A percentile compares a stretch with the other conserved stretches of the same genome.
Conservation (phyloP, 2,797 vertebrate genomes). For the Onychomys torridus region DNA sequence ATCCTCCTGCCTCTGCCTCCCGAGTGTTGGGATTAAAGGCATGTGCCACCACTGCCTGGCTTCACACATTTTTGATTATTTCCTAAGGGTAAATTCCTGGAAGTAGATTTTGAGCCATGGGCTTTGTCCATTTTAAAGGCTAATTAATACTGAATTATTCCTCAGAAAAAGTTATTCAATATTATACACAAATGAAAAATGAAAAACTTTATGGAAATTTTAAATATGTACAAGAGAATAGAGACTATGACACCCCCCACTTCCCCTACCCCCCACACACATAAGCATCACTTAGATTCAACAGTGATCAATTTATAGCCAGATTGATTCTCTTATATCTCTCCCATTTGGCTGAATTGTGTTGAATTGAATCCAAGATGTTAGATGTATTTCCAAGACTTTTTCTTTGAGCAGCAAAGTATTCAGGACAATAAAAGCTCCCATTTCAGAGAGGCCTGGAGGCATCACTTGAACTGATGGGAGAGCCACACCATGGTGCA, state of each 20-base stretch:
- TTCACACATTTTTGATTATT: constrained; percentile 55
- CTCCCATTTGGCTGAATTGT: neutral
- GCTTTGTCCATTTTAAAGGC: constrained; percentile 70
- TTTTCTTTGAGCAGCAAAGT: neutral
- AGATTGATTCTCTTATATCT: neutral
- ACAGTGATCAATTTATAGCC: neutral
- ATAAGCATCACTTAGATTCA: neutral
- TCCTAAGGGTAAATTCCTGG: constrained; percentile 63
- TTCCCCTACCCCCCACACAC: neutral
- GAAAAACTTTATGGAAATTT: neutral
- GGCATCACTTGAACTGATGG: neutral
- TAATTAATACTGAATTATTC: constrained; percentile 56
- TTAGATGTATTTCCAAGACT: neutral
- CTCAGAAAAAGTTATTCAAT: constrained; percentile 53
- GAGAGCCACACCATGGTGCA: rapidly evolving
- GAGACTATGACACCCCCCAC: neutral
- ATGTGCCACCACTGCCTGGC: no score
- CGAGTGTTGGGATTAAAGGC: no score
- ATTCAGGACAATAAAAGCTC: neutral
- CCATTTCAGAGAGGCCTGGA: neutral
- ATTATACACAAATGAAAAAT: constrained; percentile 21
- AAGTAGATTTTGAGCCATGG: constrained; percentile 73
- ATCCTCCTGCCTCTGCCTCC: no score
- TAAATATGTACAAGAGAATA: constrained; percentile 23
- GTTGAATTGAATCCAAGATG: neutral